Evolutionary conservation across 2,797 vertebrate genomes (phyloP).

Genomic region (Apogon hyalosoma): DNA sequence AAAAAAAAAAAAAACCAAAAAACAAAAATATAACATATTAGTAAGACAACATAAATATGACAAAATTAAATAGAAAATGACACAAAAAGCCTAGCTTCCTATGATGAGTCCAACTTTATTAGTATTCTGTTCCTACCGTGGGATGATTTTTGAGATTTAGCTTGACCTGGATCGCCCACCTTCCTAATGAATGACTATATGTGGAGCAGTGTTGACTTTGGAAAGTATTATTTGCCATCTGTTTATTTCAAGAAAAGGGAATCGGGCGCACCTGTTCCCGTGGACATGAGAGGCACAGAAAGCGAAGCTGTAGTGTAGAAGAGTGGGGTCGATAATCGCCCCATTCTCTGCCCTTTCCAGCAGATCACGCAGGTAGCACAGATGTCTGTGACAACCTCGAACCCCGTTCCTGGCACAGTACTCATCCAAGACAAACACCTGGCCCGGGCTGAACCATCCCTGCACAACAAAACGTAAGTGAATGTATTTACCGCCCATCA

Average conservation of each 20-base stretch:
- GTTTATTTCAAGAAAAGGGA: constrained; percentile 26
- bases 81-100: constrained; percentile 21
- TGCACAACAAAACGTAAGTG: constrained; percentile 67
- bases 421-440: constrained; percentile 98
- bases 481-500: background rate
- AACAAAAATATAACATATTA: constrained; percentile 33
- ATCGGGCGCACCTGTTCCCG: constrained; percentile 93
- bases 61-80: constrained; percentile 37
- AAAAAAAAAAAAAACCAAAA: constrained; percentile 38
- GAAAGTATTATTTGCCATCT: no score
- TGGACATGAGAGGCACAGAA: constrained; percentile 99
- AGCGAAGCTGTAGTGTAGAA: constrained; percentile 99
- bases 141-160: constrained; percentile 2
- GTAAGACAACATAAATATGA: constrained; percentile 50
- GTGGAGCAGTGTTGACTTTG: no score
- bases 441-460: constrained; percentile 99
- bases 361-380: constrained; percentile 96
- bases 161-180: background rate
- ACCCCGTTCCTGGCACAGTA: constrained; percentile 98
- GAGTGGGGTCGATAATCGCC: constrained; percentile 96
- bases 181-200: background rate
- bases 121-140: background rate
- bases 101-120: constrained; percentile 1
- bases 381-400: constrained; percentile 96
- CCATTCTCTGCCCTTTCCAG: constrained; percentile 96